Conservation (phyloP, 2,888 invertebrate genomes). For the Himalopsyche tibetana region DNA sequence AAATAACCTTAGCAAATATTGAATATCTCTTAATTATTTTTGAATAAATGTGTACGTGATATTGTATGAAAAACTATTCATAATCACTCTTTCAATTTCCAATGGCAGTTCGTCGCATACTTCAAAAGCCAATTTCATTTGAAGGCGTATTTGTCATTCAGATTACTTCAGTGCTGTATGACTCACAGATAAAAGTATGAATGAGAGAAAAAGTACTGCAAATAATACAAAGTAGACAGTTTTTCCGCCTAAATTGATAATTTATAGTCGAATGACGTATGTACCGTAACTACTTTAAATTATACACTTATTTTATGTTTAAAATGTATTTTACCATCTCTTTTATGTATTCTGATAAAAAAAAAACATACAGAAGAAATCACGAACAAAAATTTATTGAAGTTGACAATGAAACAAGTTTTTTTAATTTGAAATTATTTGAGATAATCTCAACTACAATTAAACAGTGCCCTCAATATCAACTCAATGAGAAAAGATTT, state of each 20-base stretch:
- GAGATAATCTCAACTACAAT: too few relatives aligned
- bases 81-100: too few relatives aligned
- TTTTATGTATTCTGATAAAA: too few relatives aligned
- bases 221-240: conserved; percentile 5
- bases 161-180: neutral
- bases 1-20: conserved; percentile 1
- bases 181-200: conserved; percentile 12
- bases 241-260: neutral
- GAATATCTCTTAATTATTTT: neutral
- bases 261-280: neutral
- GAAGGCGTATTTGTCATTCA: neutral
- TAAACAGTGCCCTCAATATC: too few relatives aligned
- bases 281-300: too few relatives aligned
- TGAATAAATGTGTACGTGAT: neutral
- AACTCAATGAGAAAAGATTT: too few relatives aligned
- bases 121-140: conserved; percentile 11
- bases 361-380: too few relatives aligned
- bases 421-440: too few relatives aligned
- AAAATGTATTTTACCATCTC: too few relatives aligned
- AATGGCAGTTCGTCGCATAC: neutral
- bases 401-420: too few relatives aligned
- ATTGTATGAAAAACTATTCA: neutral
- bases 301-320: too few relatives aligned
- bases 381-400: too few relatives aligned
- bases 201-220: conserved; percentile 9